Percentiles rank a stretch among this genome's conserved stretches.
Conservation (phyloP, 2,888 invertebrate species). For the Phaonia tiefii region DNA sequence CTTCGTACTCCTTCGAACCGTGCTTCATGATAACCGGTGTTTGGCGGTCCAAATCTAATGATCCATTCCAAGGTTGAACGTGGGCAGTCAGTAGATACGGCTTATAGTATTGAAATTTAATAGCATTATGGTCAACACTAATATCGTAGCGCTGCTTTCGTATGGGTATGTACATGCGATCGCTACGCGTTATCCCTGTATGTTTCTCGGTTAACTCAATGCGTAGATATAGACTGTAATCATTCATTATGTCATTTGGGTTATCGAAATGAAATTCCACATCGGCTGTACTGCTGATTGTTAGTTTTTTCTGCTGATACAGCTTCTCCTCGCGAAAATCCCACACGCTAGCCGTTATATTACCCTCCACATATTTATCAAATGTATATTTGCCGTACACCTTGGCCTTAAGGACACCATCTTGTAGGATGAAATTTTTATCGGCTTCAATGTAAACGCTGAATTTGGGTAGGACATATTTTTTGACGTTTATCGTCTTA, state of each 20-base stretch:
- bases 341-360: constrained; percentile 87
- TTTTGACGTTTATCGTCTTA: constrained; percentile 85
- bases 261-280: neutral
- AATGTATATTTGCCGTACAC: constrained; percentile 86
- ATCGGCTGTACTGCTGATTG: neutral
- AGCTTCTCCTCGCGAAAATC: constrained; percentile 82
- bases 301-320: constrained; percentile 92
- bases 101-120: constrained; percentile 46
- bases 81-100: constrained; percentile 35
- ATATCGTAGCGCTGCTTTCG: neutral
- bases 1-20: constrained; percentile 32
- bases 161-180: neutral
- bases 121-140: neutral
- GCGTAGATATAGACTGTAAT: constrained; percentile 82
- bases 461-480: constrained; percentile 95
- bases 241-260: constrained; percentile 45
- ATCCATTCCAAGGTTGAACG: constrained; percentile 45
- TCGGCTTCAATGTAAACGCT: constrained; percentile 92
- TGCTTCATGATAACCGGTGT: constrained; percentile 48
- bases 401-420: constrained; percentile 82
- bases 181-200: neutral
- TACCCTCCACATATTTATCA: constrained; percentile 92
- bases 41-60: constrained; percentile 19
- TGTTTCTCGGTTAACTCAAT: constrained; percentile 13
- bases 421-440: constrained; percentile 89